A percentile compares a stretch with the other conserved stretches of the same genome.
Evolutionary conservation across 2,113 vertebrate species (phyloP).

Genomic region (Nematolebias whitei): DNA sequence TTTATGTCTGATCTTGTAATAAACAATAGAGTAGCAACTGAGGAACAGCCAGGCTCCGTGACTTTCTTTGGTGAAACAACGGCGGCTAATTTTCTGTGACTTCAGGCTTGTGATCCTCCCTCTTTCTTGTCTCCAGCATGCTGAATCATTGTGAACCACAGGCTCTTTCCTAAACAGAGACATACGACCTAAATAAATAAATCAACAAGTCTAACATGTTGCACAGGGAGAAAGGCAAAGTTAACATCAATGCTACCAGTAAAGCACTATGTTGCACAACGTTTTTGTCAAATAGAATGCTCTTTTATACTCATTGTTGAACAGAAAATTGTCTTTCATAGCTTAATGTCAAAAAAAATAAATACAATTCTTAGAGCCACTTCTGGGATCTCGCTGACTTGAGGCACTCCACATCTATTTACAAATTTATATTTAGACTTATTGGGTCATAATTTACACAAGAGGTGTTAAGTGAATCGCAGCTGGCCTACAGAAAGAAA

Average conservation of each 20-base stretch:
- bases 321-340: not conserved
- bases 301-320: not conserved
- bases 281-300: not conserved
- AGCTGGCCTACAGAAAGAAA: not conserved
- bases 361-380: not conserved
- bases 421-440: not conserved
- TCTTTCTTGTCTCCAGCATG: constrained; percentile 3
- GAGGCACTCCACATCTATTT: not conserved
- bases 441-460: not conserved
- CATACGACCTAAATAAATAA: constrained; percentile 22
- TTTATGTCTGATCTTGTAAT: constrained; percentile 20
- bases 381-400: not conserved
- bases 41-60: constrained; percentile 23
- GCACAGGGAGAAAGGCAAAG: constrained; percentile 1
- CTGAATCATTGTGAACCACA: constrained; percentile 31
- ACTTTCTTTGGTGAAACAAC: constrained; percentile 20
- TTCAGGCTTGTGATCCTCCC: constrained; percentile 14
- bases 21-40: constrained; percentile 35
- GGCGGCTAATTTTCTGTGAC: constrained; percentile 3
- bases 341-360: not conserved
- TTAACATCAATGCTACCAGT: not conserved
- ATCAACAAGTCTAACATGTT: not conserved
- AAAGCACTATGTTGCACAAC: not conserved
- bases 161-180: constrained; percentile 20
- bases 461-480: not conserved